Conservation (phyloP, 2,888 invertebrate species). For the Malachius bipustulatus region DNA sequence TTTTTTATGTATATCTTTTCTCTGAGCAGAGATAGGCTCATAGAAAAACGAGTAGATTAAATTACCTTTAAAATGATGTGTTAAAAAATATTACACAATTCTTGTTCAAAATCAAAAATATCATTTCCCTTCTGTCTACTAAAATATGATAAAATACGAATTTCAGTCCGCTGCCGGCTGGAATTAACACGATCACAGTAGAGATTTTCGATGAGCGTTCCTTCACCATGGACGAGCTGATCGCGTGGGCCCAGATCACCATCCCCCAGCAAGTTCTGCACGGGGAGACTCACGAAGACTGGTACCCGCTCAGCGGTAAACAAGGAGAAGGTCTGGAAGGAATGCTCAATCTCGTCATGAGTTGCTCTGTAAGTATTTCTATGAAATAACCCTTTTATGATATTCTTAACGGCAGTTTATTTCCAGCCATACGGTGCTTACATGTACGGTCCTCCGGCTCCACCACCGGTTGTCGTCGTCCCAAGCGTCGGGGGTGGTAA, state of each 20-base stretch:
- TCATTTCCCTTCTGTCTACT: too few species aligned
- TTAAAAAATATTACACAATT: too few species aligned
- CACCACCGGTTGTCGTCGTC: slow-evolving; percentile 59
- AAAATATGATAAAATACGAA: too few species aligned
- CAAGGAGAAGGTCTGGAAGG: slow-evolving; percentile 93
- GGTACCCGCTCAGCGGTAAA: slow-evolving; percentile 87
- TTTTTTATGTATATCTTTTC: too few species aligned
- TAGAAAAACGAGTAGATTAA: too few species aligned
- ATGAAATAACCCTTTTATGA: too few species aligned
- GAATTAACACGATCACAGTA: slow-evolving; percentile 77
- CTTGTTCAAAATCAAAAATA: too few species aligned
- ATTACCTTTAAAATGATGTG: too few species aligned
- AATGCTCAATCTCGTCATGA: slow-evolving; percentile 80
- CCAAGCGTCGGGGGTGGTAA: slow-evolving; percentile 39
- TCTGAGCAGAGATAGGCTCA: too few species aligned
- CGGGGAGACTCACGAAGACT: slow-evolving; percentile 89
- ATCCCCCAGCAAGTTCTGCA: slow-evolving; percentile 75
- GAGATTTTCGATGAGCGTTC: slow-evolving; percentile 97
- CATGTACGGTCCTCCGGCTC: too few species aligned
- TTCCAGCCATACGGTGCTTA: too few species aligned
- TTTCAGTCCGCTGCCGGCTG: slow-evolving; percentile 69
- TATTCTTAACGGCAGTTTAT: too few species aligned
- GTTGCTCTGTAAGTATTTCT: slow-evolving; percentile 50
- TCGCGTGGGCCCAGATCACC: slow-evolving; percentile 86
- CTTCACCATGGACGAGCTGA: slow-evolving; percentile 89